phyloP scores from a whole-genome alignment of 2,888 invertebrate species.

The Drosophila siamana region DNA sequence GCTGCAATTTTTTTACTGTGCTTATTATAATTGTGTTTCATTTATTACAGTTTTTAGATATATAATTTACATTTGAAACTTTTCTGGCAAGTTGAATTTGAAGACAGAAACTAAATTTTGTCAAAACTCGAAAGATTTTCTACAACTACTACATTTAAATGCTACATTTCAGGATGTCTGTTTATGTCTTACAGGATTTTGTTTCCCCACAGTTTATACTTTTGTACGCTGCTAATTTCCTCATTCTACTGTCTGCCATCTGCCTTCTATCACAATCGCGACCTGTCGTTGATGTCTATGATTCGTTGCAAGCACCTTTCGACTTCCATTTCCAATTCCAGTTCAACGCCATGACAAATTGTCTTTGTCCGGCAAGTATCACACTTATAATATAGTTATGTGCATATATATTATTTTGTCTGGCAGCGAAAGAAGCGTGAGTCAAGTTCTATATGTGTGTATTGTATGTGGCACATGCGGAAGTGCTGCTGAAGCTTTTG shows the following conservation, averaged over 20 bases:
- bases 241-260: neutral
- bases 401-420: too few species aligned
- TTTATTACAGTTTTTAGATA: too few species aligned
- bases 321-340: constrained; percentile 17
- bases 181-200: too few species aligned
- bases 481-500: constrained; percentile 24
- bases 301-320: constrained; percentile 29
- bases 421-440: constrained; percentile 21
- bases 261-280: constrained; percentile 8
- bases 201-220: too few species aligned
- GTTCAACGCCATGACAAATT: constrained; percentile 63
- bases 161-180: too few species aligned
- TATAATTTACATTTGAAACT: too few species aligned
- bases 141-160: too few species aligned
- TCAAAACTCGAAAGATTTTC: too few species aligned
- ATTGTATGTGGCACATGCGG: constrained; percentile 10
- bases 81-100: too few species aligned
- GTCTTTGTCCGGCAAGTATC: neutral
- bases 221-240: neutral
- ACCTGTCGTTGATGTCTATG: constrained; percentile 12
- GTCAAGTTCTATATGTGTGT: constrained; percentile 3
- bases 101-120: too few species aligned
- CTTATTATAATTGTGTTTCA: too few species aligned
- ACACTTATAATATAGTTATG: constrained; percentile 19
- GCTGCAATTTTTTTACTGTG: too few species aligned